A percentile compares a stretch with the other conserved stretches of the same genome.
phyloP scores from a whole-genome alignment of 2,888 invertebrate species.

The Drosophila paracracens region DNA sequence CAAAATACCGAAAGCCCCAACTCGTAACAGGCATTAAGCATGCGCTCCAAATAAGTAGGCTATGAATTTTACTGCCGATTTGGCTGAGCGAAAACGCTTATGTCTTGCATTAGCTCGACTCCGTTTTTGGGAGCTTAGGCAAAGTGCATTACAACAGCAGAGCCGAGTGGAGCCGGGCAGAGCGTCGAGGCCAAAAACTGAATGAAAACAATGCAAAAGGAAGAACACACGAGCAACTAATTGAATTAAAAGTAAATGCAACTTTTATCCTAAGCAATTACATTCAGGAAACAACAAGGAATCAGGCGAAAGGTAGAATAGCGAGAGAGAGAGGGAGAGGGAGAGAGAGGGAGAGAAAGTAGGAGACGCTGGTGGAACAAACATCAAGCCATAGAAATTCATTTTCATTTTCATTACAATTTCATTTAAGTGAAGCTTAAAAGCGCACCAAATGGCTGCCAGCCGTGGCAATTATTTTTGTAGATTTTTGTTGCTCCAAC shows the following conservation, averaged over 20 bases:
- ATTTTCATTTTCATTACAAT: constrained; percentile 77
- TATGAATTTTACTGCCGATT: constrained; percentile 56
- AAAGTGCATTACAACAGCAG: constrained; percentile 48
- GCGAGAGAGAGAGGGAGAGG: neutral
- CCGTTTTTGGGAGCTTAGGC: constrained; percentile 27
- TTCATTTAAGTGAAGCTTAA: constrained; percentile 80
- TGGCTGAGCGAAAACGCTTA: constrained; percentile 26
- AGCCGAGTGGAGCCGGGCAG: neutral
- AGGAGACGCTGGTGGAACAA: constrained; percentile 48
- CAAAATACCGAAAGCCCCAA: constrained; percentile 10
- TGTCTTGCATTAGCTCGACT: constrained; percentile 40
- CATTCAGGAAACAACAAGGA: constrained; percentile 29
- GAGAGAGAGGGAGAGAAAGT: constrained; percentile 6
- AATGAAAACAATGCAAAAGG: constrained; percentile 48
- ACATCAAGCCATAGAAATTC: constrained; percentile 78
- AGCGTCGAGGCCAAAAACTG: constrained; percentile 28
- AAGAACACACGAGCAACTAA: constrained; percentile 60
- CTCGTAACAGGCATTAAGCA: constrained; percentile 47
- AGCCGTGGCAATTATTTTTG: constrained; percentile 79
- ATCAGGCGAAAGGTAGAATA: constrained; percentile 1
- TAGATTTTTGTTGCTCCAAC: constrained; percentile 63
- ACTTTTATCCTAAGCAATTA: constrained; percentile 79
- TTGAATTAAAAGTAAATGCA: constrained; percentile 80
- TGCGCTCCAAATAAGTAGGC: constrained; percentile 65
- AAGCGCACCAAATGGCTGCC: constrained; percentile 78